Conservation (phyloP, 2,797 vertebrate genomes). For the Acipenser transmontanus region DNA sequence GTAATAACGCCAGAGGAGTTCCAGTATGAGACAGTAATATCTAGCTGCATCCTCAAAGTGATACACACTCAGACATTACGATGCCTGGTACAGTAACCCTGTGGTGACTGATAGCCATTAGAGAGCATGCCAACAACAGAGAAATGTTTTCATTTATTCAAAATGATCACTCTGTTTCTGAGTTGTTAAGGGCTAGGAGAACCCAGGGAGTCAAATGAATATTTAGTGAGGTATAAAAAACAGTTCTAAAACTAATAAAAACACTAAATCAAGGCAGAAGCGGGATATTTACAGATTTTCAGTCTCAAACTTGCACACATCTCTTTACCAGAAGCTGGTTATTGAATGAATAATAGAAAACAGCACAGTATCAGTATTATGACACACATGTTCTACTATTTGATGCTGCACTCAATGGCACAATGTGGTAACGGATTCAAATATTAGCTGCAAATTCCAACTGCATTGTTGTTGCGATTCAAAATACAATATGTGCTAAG, state of each 20-base stretch:
- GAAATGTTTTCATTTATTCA: conserved; percentile 92
- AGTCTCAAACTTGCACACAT: conserved; percentile 17
- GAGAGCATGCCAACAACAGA: conserved; percentile 78
- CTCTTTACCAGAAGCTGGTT: no score
- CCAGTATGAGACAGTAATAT: conserved; percentile 73
- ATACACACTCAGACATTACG: conserved; percentile 78
- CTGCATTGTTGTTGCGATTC: no score
- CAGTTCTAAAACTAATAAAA: conserved; percentile 94
- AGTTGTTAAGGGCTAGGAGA: conserved; percentile 79
- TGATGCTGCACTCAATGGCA: no score
- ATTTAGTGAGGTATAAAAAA: conserved; percentile 93
- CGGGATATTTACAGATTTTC: conserved; percentile 52
- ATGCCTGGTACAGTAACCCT: conserved; percentile 77
- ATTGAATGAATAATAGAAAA: no score
- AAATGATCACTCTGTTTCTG: conserved; percentile 91
- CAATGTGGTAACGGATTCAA: no score
- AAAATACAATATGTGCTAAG: no score
- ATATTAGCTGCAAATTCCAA: no score
- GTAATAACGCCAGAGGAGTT: conserved; percentile 80
- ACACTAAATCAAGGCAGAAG: conserved; percentile 90
- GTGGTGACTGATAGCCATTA: conserved; percentile 87
- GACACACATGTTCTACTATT: no score
- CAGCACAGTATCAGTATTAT: no score
- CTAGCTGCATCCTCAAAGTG: conserved; percentile 76
- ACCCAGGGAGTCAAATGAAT: conserved; percentile 82